Percentiles rank a stretch among this genome's conserved stretches.
phyloP scores from a whole-genome alignment of 2,888 invertebrate species.

The Epinotia ramella region DNA sequence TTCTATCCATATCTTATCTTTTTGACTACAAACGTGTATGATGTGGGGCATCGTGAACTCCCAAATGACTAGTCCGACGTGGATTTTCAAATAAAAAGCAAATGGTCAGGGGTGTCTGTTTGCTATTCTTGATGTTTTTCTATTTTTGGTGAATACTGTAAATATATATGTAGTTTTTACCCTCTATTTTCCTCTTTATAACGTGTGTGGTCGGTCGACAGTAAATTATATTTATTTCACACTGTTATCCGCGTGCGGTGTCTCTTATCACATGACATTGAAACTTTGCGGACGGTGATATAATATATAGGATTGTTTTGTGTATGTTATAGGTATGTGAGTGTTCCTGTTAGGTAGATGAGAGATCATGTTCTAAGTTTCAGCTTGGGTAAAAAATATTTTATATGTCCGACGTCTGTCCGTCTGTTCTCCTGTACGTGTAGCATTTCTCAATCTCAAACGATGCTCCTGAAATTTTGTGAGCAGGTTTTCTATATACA shows the following conservation, averaged over 20 bases:
- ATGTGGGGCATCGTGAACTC: too few species aligned
- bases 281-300: conserved; percentile 12
- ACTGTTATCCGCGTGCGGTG: conserved; percentile 14
- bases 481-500: too few species aligned
- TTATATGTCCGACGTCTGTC: too few species aligned
- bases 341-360: not conserved
- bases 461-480: too few species aligned
- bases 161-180: not conserved
- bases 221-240: conserved; percentile 1
- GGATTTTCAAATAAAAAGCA: too few species aligned
- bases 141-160: not conserved
- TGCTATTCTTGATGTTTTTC: not conserved
- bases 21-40: too few species aligned
- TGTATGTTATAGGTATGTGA: conserved; percentile 10
- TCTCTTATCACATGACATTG: conserved; percentile 25
- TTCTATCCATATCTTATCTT: too few species aligned
- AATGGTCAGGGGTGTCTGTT: too few species aligned
- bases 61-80: too few species aligned
- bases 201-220: not conserved
- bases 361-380: not conserved
- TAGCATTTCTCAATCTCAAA: too few species aligned
- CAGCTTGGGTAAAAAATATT: too few species aligned
- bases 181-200: not conserved
- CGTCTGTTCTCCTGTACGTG: too few species aligned
- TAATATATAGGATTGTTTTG: not conserved